A percentile compares a stretch with the other conserved stretches of the same genome.
Evolutionary conservation across 2,888 invertebrate species (phyloP).

Genomic region (Pantelozetes paolii): DNA sequence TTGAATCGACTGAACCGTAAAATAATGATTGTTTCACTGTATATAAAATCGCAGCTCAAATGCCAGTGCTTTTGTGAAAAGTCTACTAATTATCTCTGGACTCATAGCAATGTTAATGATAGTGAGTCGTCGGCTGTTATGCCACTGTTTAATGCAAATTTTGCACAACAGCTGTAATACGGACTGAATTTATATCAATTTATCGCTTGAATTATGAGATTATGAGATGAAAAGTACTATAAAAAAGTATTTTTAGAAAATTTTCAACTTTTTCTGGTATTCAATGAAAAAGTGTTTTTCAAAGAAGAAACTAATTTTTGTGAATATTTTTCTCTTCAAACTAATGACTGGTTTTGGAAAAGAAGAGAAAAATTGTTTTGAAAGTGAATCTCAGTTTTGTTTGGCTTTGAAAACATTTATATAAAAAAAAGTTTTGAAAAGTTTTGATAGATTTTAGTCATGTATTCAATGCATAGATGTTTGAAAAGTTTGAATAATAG

Average conservation of each 20-base stretch:
- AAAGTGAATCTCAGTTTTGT: slow-evolving; percentile 15
- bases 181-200: slow-evolving; percentile 12
- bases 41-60: neutral
- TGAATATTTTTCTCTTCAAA: neutral
- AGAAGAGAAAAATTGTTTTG: neutral
- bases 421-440: neutral
- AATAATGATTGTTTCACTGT: too few species aligned
- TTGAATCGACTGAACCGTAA: neutral
- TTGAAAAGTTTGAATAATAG: neutral
- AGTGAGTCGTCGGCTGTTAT: neutral
- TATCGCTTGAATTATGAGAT: slow-evolving; percentile 19
- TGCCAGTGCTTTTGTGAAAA: neutral
- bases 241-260: neutral
- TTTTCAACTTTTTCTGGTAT: neutral
- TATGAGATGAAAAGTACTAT: neutral
- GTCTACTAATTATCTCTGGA: neutral
- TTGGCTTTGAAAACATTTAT: neutral
- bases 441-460: neutral
- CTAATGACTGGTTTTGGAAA: slow-evolving; percentile 17
- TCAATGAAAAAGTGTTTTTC: neutral
- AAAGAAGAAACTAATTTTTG: neutral
- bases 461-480: neutral
- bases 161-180: slow-evolving; percentile 19
- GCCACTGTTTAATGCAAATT: slow-evolving; percentile 3
- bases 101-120: neutral